Evolutionary conservation across 1,140 invertebrate genomes (phyloP), one percentile per base, ranked within the genome.

Genomic region (Adoxophyes honmai): DNA sequence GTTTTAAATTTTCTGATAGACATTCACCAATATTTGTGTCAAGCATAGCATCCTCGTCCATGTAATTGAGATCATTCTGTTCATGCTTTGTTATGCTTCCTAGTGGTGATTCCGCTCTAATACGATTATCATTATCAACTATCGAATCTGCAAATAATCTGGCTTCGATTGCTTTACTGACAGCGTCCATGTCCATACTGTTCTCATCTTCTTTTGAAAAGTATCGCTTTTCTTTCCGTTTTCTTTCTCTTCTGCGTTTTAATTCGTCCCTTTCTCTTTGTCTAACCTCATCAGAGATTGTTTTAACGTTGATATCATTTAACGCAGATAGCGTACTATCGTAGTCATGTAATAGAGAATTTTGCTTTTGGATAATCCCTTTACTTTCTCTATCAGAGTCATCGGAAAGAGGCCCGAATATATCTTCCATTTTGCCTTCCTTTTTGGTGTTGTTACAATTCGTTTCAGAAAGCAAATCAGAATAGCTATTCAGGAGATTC

Each of bases 371-470:
- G 34, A 56, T 54, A 10, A 57, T 39, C 37, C 10, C 39, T 48
- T 44, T 70, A 15, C 51, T 62, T 10, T 84, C 75, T 76, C 74
- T 80, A 60, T 90, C 89, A 15, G 88, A 90, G 28, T 96, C 94
- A 73, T 97, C 96, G 0, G 95, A 96, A 21, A 96, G 88, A 0
- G 95, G 94, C 2, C 95, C 95, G 82, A 96, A 97, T 56, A 96
- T 96, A 68, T 96, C 95, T 81, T 96, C 94, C 94, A 96, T 95
- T 74, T 95, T 93, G 37, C 94, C 94, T 54, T 94, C 93, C 55
- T 91, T 90, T 73, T 92, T 93, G 8, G 77, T 71, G 56, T 88
- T 82, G 61, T 64, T 81, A 10, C 73, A 59, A 54, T 69, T 60
- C 10, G 54, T 58, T 52, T 84, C 88, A 48, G 51, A 39, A 8